A percentile compares a stretch with the other conserved stretches of the same genome.
Evolutionary conservation across 2,797 vertebrate species (phyloP).

Genomic region (Ctenosaura bakeri): DNA sequence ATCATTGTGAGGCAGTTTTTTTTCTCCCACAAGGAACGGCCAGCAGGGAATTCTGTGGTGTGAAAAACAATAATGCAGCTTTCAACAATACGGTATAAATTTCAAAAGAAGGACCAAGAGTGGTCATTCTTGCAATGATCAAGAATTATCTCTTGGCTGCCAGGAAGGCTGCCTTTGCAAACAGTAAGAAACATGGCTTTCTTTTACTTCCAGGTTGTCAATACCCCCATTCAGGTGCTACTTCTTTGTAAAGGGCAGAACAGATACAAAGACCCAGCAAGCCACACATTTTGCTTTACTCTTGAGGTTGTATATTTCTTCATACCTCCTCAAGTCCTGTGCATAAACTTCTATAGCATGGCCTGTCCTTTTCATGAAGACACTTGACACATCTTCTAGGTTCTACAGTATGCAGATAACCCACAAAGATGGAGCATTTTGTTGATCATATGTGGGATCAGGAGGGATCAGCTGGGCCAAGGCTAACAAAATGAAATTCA

Average conservation of each 20-base stretch:
- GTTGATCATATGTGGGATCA: not conserved
- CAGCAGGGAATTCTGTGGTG: too few relatives aligned
- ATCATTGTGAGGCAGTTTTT: not conserved
- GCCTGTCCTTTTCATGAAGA: not conserved
- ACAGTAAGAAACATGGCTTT: not conserved
- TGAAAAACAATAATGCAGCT: not conserved
- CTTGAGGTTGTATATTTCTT: not conserved
- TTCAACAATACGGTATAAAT: not conserved
- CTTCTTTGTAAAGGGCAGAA: too few relatives aligned
- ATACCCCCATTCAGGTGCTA: not conserved
- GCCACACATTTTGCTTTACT: not conserved
- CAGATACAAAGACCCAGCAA: not conserved
- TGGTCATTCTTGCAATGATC: not conserved
- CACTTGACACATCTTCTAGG: not conserved
- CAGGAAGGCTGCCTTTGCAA: not conserved
- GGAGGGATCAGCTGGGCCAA: too few relatives aligned
- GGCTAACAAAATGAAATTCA: too few relatives aligned
- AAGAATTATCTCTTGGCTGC: not conserved
- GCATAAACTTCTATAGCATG: not conserved
- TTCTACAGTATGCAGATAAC: not conserved
- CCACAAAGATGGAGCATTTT: not conserved
- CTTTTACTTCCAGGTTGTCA: not conserved
- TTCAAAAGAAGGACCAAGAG: not conserved
- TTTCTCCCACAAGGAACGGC: not conserved
- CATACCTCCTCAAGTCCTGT: not conserved